phyloP scores from a whole-genome alignment of 1,140 invertebrate genomes.

The Thaumatotibia leucotreta region DNA sequence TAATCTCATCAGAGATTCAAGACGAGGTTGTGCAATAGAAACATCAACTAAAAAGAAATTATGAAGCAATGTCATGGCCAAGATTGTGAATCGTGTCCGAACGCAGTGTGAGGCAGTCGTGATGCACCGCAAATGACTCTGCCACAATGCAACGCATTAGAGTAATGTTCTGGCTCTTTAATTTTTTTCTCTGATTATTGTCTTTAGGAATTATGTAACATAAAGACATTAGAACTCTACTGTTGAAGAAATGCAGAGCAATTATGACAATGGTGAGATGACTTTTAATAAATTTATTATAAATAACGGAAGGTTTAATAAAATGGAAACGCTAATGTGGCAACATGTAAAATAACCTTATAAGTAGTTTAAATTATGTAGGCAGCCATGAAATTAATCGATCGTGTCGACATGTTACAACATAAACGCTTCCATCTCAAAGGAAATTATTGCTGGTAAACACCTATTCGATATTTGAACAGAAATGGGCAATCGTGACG shows the following conservation, averaged over 20 bases:
- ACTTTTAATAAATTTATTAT: background rate
- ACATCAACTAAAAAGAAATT: slow-evolving; percentile 41
- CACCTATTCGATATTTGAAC: slow-evolving; percentile 35
- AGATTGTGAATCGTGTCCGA: slow-evolving; percentile 36
- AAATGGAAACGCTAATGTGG: background rate
- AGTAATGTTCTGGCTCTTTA: slow-evolving; percentile 41
- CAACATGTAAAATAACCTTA: slow-evolving; percentile 21
- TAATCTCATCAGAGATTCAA: background rate
- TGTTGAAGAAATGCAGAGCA: background rate
- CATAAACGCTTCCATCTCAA: slow-evolving; percentile 47
- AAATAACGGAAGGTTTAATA: background rate
- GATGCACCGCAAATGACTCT: slow-evolving; percentile 56
- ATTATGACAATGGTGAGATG: slow-evolving; percentile 5
- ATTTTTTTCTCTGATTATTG: slow-evolving; percentile 37
- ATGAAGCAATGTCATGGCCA: slow-evolving; percentile 64
- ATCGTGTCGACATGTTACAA: slow-evolving; percentile 50
- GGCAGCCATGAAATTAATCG: slow-evolving; percentile 60
- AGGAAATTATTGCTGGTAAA: slow-evolving; percentile 53
- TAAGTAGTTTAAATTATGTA: slow-evolving; percentile 37
- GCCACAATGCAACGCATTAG: slow-evolving; percentile 47
- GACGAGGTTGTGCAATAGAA: slow-evolving; percentile 26
- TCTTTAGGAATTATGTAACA: slow-evolving; percentile 41
- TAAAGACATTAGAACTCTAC: slow-evolving; percentile 30
- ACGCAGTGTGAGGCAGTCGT: slow-evolving; percentile 36
- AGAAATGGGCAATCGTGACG: slow-evolving; percentile 15